These are phyloP conservation scores for Hyperopisus bebe DNA, from an alignment of 2,113 vertebrate species.

Conservation along the genomic window DNA sequence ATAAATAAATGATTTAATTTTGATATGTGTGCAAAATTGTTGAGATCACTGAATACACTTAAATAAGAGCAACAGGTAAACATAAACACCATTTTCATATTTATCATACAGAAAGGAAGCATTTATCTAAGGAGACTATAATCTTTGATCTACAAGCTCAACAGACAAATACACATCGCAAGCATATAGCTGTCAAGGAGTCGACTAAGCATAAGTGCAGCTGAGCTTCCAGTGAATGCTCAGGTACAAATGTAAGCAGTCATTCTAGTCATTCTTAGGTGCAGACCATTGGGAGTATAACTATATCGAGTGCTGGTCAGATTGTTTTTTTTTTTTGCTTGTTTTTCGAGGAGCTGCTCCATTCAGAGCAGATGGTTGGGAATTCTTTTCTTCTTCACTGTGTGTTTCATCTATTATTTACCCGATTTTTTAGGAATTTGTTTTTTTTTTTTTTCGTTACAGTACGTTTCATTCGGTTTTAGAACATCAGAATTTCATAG, in stretches of 20 bases:
- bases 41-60: not conserved
- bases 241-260: not conserved
- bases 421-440: slow-evolving; percentile 17
- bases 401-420: not conserved
- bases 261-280: not conserved
- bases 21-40: not conserved
- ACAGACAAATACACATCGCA: not conserved
- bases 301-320: not conserved
- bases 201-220: not conserved
- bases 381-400: not conserved
- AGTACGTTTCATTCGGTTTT: slow-evolving; percentile 7
- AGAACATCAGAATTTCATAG: not conserved
- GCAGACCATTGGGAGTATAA: not conserved
- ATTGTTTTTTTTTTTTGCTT: not conserved
- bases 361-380: not conserved
- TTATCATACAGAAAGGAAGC: not conserved
- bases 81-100: not conserved
- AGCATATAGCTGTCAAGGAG: not conserved
- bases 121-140: not conserved
- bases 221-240: not conserved
- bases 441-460: not conserved
- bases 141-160: not conserved
- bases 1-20: not conserved
- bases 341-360: not conserved
- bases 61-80: not conserved